A percentile compares a stretch with the other conserved stretches of the same genome.
Evolutionary conservation across 37 sponge, comb jelly and placozoan species (phyloP).

Genomic region (Chondrosia reniformis): DNA sequence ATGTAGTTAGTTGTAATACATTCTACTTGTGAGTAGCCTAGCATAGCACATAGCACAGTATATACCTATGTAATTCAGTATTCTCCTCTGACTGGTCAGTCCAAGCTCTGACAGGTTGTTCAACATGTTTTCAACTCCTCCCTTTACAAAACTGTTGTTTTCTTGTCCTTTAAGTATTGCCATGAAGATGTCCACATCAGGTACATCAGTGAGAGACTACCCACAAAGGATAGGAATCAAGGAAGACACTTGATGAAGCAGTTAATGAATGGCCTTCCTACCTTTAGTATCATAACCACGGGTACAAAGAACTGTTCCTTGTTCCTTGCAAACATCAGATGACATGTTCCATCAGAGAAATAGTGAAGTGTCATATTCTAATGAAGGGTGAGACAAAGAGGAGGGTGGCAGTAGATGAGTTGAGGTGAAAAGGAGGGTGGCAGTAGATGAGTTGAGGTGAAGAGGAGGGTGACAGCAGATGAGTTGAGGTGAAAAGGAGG

Average conservation of each 20-base stretch:
- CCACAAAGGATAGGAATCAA: background rate
- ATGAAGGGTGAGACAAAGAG: background rate
- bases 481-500: background rate
- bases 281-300: slow-evolving; percentile 85
- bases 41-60: background rate
- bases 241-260: background rate
- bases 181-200: slow-evolving; percentile 68
- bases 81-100: slow-evolving; percentile 34
- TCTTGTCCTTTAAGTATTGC: slow-evolving; percentile 66
- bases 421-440: background rate
- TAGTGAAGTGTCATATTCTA: slow-evolving; percentile 89
- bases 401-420: background rate
- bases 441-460: no score
- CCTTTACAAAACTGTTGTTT: slow-evolving; percentile 66
- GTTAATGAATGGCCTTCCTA: slow-evolving; percentile 4
- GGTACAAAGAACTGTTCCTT: slow-evolving; percentile 82
- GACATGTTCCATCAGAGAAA: slow-evolving; percentile 82
- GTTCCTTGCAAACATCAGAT: slow-evolving; percentile 68
- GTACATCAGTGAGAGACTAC: slow-evolving; percentile 63
- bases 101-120: slow-evolving; percentile 40
- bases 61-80: slow-evolving; percentile 66
- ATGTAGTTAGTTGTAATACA: no score
- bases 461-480: no score
- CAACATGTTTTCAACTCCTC: slow-evolving; percentile 75
- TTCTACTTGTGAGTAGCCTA: no score